Evolutionary conservation across 2,888 invertebrate species (phyloP), one percentile per base, ranked within the genome.

Genomic region (Cheilosia soror): DNA sequence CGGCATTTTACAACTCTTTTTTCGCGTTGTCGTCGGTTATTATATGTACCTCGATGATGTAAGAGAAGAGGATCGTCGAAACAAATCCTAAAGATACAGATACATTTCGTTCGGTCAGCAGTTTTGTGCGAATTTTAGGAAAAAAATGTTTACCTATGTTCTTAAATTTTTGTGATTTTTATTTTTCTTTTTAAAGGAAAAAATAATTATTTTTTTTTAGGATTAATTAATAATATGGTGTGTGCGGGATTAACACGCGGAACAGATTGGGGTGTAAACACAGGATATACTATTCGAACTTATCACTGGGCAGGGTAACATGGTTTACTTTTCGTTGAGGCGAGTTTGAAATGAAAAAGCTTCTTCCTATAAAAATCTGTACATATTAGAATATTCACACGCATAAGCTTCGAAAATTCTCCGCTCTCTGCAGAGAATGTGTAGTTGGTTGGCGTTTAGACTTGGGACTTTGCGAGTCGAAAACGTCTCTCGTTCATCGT

Each of bases 261-360:
- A 85, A 85, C 81, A 85, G 85, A 85, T 85, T 81, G 85, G 85
- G 85, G 85, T 85, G 85, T 85, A 85, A 85, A 85, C 81, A 85
- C 85, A 85, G 85, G 85, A 85, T 72, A 85, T 85, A 85, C 85
- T 85, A 85, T 76, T 85, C 58, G 85, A 85, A 85, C 72, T 85
- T 85, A 85, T 85, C 85, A 81, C 76, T 85, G 85, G 85, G 85
- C 85, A 85, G 80, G 85, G 85, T 81, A 72, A 66, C 80, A 85
- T 77, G 81, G 85, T 85, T 85, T 85, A 81, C 81, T 85, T 85
- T 85, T 77, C 76, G 65, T 65, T 65, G 68, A 85, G 62, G 80
- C 80, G 80, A 85, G 49, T 51, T 20, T 57, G 44, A 68, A 80
- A 60, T 27, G 62, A 80, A 85, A 85, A 85, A 85, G 81, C 85